Base-by-base conservation (phyloP, 2,888 invertebrate genomes). In the Pristionchus fissidentatus region DNA sequence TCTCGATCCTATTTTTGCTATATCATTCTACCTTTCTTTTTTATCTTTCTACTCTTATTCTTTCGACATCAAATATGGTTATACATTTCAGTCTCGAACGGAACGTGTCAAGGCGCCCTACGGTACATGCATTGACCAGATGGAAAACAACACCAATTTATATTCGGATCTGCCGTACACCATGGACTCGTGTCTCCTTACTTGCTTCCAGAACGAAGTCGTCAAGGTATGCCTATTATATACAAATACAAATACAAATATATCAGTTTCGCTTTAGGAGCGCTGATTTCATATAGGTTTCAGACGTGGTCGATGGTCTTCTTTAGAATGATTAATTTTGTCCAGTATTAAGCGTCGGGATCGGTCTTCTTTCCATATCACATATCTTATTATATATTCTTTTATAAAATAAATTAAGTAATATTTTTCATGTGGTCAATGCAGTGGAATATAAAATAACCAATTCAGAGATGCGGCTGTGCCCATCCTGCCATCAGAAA, bases 391-490 rank as follows among this genome's bases (percentile, higher is more conserved):
- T 49, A 19, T 32, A 26, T 3, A 13, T 13, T 4, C 15, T n/a
- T 15, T 62, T 32, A n/a, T 62, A n/a, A 3, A 62, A 62, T 62
- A n/a, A 19, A 15, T 10, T 3, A n/a, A n/a, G n/a, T n/a, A n/a
- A n/a, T n/a, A n/a, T n/a, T n/a, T n/a, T n/a, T n/a, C n/a, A n/a
- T n/a, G n/a, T n/a, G n/a, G n/a, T n/a, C n/a, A n/a, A n/a, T n/a
- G n/a, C n/a, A n/a, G n/a, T n/a, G n/a, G n/a, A n/a, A n/a, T n/a
- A n/a, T n/a, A n/a, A n/a, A n/a, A n/a, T n/a, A n/a, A n/a, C n/a
- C n/a, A n/a, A n/a, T 81, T 1, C 62, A 81, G 80, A 43, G 62
- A 62, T 81, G 80, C 32, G 80, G 80, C 8, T 81, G 80, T n/a
- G 80, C 80, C 19, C 43, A 81, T 81, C 80, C 80, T 0, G 10